Evolutionary conservation across 1,140 invertebrate species (phyloP).

Genomic region (Drosophila pachea): DNA sequence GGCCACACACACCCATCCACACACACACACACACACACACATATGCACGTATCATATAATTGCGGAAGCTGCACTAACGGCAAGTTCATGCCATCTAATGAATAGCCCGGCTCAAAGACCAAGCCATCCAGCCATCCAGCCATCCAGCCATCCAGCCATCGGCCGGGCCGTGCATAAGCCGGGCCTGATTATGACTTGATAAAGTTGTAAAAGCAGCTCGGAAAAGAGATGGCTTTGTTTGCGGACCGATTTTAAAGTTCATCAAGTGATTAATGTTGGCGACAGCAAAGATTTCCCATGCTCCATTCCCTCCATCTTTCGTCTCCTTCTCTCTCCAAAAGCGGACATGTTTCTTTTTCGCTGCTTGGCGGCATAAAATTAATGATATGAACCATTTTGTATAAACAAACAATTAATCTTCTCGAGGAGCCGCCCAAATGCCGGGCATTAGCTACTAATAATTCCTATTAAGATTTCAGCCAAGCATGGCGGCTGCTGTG

Average conservation of each 20-base stretch:
- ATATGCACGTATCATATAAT: background rate
- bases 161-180: slow-evolving; percentile 6
- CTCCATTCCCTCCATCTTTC: slow-evolving; percentile 24
- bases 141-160: background rate
- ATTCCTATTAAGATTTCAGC: slow-evolving; percentile 34
- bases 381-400: slow-evolving; percentile 64
- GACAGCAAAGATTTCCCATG: slow-evolving; percentile 25
- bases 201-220: slow-evolving; percentile 24
- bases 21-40: too few relatives aligned
- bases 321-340: slow-evolving; percentile 10
- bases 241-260: slow-evolving; percentile 30
- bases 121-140: too few relatives aligned
- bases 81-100: slow-evolving; percentile 69
- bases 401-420: slow-evolving; percentile 72
- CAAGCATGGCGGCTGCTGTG: slow-evolving; percentile 2
- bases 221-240: slow-evolving; percentile 7
- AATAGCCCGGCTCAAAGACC: slow-evolving; percentile 36
- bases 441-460: slow-evolving; percentile 49
- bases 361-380: slow-evolving; percentile 42
- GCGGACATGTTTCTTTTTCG: slow-evolving; percentile 1
- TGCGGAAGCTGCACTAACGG: slow-evolving; percentile 27
- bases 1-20: too few relatives aligned
- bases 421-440: slow-evolving; percentile 41
- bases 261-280: slow-evolving; percentile 46
- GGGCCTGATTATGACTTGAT: slow-evolving; percentile 29